Evolutionary conservation across 2,797 vertebrate genomes (phyloP).

Genomic region (Cetoscarus ocellatus): DNA sequence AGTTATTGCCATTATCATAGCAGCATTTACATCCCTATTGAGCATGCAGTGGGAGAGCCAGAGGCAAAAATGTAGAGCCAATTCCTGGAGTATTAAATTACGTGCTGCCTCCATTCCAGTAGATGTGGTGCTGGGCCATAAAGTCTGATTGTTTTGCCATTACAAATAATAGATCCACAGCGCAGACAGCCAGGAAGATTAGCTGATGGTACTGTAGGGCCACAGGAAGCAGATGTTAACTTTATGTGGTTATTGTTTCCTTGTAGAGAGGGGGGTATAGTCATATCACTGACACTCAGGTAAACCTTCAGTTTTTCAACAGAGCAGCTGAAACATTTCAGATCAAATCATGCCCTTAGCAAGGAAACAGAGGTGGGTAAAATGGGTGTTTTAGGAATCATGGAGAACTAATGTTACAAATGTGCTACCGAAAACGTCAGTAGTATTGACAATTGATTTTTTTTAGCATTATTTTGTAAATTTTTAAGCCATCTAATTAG

Average conservation of each 20-base stretch:
- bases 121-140: conserved; percentile 83
- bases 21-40: conserved; percentile 84
- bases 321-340: not conserved
- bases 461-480: too few relatives aligned
- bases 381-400: too few relatives aligned
- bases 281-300: conserved; percentile 22
- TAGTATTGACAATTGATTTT: too few relatives aligned
- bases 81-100: conserved; percentile 86
- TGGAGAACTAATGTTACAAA: too few relatives aligned
- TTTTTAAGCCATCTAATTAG: too few relatives aligned
- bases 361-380: too few relatives aligned
- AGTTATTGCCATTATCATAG: conserved; percentile 85
- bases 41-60: conserved; percentile 75
- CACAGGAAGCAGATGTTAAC: conserved; percentile 74
- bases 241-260: conserved; percentile 71
- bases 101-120: conserved; percentile 78
- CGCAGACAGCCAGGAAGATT: conserved; percentile 78
- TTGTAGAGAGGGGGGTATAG: conserved; percentile 36
- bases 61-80: conserved; percentile 79
- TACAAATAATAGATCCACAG: conserved; percentile 85
- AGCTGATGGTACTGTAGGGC: conserved; percentile 70
- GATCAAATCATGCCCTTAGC: too few relatives aligned
- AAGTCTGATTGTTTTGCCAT: conserved; percentile 89
- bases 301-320: conserved; percentile 14
- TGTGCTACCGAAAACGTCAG: too few relatives aligned